A percentile compares a stretch with the other conserved stretches of the same genome.
Evolutionary conservation across 92 coral and sea anemone species (phyloP).

Genomic region (Actinernus sp.): DNA sequence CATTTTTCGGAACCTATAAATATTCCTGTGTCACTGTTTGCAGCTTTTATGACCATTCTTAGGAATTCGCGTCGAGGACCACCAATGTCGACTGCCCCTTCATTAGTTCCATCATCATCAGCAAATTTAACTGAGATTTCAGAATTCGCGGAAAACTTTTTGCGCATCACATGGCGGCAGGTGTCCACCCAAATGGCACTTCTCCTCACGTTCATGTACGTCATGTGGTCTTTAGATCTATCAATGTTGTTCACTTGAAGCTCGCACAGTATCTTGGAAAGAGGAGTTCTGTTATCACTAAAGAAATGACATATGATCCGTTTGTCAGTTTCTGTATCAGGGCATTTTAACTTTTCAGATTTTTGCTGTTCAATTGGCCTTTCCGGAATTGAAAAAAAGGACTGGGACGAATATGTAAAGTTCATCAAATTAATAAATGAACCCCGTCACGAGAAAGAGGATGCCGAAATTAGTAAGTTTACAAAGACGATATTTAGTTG

Average conservation of each 20-base stretch:
- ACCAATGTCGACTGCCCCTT: constrained; percentile 60
- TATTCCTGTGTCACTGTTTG: constrained; percentile 53
- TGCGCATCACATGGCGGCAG: constrained; percentile 28
- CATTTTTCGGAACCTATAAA: constrained; percentile 23
- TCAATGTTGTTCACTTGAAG: not conserved
- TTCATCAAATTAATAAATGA: too few relatives aligned
- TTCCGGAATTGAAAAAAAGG: too few relatives aligned
- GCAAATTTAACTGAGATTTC: constrained; percentile 43
- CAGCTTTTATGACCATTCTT: constrained; percentile 56
- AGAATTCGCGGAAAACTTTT: constrained; percentile 41
- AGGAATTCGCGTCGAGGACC: constrained; percentile 65
- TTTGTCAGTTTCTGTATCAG: too few relatives aligned
- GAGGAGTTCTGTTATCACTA: too few relatives aligned
- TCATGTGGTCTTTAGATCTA: not conserved
- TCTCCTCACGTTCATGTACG: constrained; percentile 25
- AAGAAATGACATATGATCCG: too few relatives aligned
- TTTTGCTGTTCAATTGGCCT: too few relatives aligned
- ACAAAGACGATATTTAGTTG: too few relatives aligned
- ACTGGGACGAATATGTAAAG: too few relatives aligned
- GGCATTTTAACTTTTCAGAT: too few relatives aligned
- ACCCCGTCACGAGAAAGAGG: too few relatives aligned
- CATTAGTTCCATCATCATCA: constrained; percentile 51
- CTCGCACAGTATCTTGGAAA: too few relatives aligned
- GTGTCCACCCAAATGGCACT: constrained; percentile 44
- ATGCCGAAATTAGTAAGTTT: too few relatives aligned